Evolutionary conservation across 2,888 invertebrate species (phyloP).

Genomic region (Onthophagus sagittarius): DNA sequence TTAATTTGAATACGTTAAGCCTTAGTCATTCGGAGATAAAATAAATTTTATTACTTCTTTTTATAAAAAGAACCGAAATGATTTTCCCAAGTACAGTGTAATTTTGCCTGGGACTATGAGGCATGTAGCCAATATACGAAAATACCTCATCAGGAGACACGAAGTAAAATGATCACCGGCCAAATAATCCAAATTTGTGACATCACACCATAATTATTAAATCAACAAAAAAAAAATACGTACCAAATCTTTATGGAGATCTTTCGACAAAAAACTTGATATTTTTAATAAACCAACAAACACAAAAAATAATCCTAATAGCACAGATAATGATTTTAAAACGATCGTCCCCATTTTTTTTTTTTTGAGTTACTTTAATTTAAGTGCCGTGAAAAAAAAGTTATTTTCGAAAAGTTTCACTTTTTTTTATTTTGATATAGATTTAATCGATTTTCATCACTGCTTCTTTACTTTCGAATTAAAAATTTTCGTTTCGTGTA

Average conservation of each 20-base stretch:
- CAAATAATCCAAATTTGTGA: not conserved
- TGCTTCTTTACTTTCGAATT: not conserved
- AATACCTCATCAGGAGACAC: constrained; percentile 3
- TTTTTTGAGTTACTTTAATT: not conserved
- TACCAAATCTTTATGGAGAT: constrained; percentile 95
- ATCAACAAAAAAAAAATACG: constrained; percentile 45
- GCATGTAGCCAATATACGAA: constrained; percentile 9
- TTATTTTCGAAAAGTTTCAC: not conserved
- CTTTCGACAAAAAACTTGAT: constrained; percentile 87
- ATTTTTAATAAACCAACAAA: constrained; percentile 92
- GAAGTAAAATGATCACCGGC: not conserved
- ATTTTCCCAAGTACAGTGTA: not conserved
- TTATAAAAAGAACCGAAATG: not conserved
- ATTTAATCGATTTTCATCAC: not conserved
- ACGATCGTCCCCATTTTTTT: constrained; percentile 69
- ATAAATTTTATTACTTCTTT: not conserved
- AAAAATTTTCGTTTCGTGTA: not conserved
- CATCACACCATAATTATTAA: not conserved
- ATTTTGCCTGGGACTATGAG: constrained; percentile 5
- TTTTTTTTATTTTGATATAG: not conserved
- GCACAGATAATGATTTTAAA: constrained; percentile 83
- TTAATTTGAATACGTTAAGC: not conserved
- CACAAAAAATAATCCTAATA: constrained; percentile 91
- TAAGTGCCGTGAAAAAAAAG: not conserved
- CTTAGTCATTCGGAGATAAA: not conserved